Conservation (phyloP, 2,113 vertebrate species). For the Perca flavescens region DNA sequence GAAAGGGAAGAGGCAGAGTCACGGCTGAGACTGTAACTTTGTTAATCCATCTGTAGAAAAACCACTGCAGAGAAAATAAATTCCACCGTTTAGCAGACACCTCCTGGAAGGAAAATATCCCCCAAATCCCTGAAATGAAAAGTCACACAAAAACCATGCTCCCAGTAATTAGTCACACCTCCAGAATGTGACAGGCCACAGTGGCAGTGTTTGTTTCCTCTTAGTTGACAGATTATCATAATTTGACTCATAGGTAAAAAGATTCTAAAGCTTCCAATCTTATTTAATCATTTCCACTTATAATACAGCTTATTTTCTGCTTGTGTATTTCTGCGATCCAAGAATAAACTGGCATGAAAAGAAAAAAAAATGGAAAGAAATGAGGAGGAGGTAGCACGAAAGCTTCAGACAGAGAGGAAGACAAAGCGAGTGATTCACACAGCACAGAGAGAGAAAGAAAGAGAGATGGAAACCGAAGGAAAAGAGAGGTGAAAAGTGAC, state of each 20-base stretch:
- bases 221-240: slow-evolving; percentile 50
- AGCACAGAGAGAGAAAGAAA: slow-evolving; percentile 16
- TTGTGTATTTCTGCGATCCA: slow-evolving; percentile 15
- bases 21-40: slow-evolving; percentile 58
- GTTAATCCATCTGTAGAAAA: slow-evolving; percentile 54
- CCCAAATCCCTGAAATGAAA: slow-evolving; percentile 50
- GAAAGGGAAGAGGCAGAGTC: slow-evolving; percentile 56
- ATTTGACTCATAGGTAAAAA: slow-evolving; percentile 51
- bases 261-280: slow-evolving; percentile 48
- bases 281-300: slow-evolving; percentile 59
- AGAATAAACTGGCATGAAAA: slow-evolving; percentile 8
- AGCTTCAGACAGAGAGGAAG: not conserved
- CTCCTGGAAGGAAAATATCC: slow-evolving; percentile 45
- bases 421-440: slow-evolving; percentile 34
- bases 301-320: slow-evolving; percentile 30
- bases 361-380: slow-evolving; percentile 44
- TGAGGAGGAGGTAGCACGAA: not conserved
- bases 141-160: slow-evolving; percentile 19
- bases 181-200: slow-evolving; percentile 37
- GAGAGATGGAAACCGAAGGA: not conserved
- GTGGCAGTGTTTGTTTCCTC: slow-evolving; percentile 50
- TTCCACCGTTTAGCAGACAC: slow-evolving; percentile 48
- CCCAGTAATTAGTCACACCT: slow-evolving; percentile 57
- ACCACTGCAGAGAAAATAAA: slow-evolving; percentile 47
- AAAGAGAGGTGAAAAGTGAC: slow-evolving; percentile 1